Conservation (phyloP, 2,797 vertebrate genomes). For the Lacerta viridis region DNA sequence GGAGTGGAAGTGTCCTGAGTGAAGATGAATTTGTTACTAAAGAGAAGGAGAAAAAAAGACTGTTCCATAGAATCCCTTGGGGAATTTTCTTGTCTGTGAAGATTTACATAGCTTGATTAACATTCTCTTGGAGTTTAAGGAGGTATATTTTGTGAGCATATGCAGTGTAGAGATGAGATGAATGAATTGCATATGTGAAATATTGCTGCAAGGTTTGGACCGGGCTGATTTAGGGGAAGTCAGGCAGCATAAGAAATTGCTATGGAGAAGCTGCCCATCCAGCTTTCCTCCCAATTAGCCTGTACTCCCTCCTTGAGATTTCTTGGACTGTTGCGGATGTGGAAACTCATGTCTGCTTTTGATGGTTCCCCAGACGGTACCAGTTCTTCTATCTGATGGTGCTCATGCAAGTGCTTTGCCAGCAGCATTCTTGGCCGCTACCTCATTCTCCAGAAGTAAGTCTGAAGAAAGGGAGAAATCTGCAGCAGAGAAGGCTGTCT, state of each 20-base stretch:
- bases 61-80: background rate
- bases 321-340: too few relatives aligned
- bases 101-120: slow-evolving; percentile 1
- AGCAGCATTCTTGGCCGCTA: too few relatives aligned
- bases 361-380: too few relatives aligned
- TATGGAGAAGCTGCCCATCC: background rate
- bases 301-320: background rate
- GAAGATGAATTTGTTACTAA: slow-evolving; percentile 30
- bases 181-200: background rate
- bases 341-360: too few relatives aligned
- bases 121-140: fast-evolving
- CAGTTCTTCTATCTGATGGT: too few relatives aligned
- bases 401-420: too few relatives aligned
- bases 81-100: slow-evolving; percentile 20
- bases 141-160: slow-evolving; percentile 25
- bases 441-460: too few relatives aligned
- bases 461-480: too few relatives aligned
- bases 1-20: too few relatives aligned
- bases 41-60: background rate
- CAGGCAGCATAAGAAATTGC: background rate
- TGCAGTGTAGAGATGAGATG: background rate
- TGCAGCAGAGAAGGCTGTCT: too few relatives aligned
- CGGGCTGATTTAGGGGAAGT: background rate
- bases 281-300: background rate
- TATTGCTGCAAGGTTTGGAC: background rate